Base-by-base conservation (phyloP, 2,888 invertebrate species). In the Epicampocera succincta region DNA sequence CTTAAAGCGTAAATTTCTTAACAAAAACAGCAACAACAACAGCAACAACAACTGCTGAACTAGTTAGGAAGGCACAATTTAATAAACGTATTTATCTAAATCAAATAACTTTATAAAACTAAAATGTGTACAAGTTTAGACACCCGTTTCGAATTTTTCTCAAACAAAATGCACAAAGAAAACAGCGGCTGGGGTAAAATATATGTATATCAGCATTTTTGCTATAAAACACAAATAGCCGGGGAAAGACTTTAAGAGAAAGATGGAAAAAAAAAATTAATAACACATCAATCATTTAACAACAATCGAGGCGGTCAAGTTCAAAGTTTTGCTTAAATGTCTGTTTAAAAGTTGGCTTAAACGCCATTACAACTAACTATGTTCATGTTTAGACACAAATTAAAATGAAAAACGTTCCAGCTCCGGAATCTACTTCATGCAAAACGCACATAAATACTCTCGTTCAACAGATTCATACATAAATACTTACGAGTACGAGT, bases 241-340 rank as follows among this genome's bases (percentile, higher is more conserved):
- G 54, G 52, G 33, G 40, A 69, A 56, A 61, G 25, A 74, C 21
- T 19, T 11, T 15, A 48, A 42, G 52, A 60, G 72, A 66, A 71
- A 58, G 65, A 73, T 42, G 56, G 25, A 25, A 78, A 50, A 17
- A 25, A 78, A 50, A 89, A 89, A 88, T 89, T 88, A 88, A 89
- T 89, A 89, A 88, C 86, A 89, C 89, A 89, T 89, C 89, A 89
- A 89, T 89, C 89, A 89, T 89, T 86, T 87, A 86, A 84, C 87
- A 89, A 78, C 82, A 82, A 89, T 87, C 86, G 87, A 86, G 86
- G 87, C 89, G 89, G 89, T 86, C 87, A 89, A 89, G 89, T 89
- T 89, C 89, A 89, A 89, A 88, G 89, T 75, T 78, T 54, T 61
- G 33, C 75, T 56, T 44, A 65, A 78, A 54, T 68, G 73, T 76